phyloP scores from a whole-genome alignment of 1,140 invertebrate species.

The Trichoplusia ni region DNA sequence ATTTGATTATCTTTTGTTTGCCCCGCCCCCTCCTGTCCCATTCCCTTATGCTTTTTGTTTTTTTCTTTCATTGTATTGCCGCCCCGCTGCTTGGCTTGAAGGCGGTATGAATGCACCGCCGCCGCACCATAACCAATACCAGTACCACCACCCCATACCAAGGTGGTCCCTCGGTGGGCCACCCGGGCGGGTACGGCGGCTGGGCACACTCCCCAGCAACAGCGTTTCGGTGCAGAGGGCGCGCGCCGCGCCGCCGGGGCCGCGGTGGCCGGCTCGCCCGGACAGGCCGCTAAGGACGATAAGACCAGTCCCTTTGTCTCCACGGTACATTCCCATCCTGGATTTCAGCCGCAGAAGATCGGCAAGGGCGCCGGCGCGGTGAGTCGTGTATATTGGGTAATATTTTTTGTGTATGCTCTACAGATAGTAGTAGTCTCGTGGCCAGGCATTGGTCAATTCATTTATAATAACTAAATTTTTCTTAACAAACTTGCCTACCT shows the following conservation, averaged over 20 bases:
- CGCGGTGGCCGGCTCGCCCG: slow-evolving; percentile 63
- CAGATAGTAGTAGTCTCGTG: neutral
- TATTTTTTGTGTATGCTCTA: neutral
- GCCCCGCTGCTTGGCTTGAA: slow-evolving; percentile 79
- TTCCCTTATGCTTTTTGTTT: slow-evolving; percentile 75
- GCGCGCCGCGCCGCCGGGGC: slow-evolving; percentile 63
- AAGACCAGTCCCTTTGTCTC: slow-evolving; percentile 92
- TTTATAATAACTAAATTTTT: no score
- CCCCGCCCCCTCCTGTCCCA: slow-evolving; percentile 61
- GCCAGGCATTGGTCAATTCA: neutral
- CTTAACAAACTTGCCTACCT: no score
- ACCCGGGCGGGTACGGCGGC: slow-evolving; percentile 54
- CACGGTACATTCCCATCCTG: slow-evolving; percentile 94
- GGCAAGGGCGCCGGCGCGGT: slow-evolving; percentile 90
- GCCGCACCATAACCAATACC: slow-evolving; percentile 77
- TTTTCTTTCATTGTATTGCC: slow-evolving; percentile 80
- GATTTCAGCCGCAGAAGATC: slow-evolving; percentile 96
- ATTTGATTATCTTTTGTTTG: slow-evolving; percentile 69
- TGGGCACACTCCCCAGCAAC: slow-evolving; percentile 49
- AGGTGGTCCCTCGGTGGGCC: slow-evolving; percentile 58
- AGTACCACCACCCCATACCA: slow-evolving; percentile 76
- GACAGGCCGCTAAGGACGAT: slow-evolving; percentile 82
- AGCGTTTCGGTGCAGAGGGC: slow-evolving; percentile 79
- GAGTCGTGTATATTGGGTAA: slow-evolving; percentile 39
- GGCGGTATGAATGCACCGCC: slow-evolving; percentile 81